Evolutionary conservation across 2,888 invertebrate genomes (phyloP), one percentile per base, ranked within the genome.

Genomic region (Thereva nobilitata): DNA sequence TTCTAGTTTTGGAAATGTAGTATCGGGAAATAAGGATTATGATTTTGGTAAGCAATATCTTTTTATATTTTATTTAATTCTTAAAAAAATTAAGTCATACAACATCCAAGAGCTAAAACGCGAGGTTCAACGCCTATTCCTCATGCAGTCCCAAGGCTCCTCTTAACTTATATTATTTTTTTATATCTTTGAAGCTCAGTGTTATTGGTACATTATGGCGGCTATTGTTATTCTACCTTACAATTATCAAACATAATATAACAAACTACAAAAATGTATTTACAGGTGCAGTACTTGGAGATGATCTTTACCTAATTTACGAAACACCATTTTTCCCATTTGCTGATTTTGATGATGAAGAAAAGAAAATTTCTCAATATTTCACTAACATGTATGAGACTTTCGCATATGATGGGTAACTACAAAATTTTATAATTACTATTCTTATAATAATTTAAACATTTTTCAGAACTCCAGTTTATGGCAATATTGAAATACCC

Each of bases 301-400:
- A 89, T 71, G 88, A 89, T 71, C 80, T 85, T 0, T 71, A 83
- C 12, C 82, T 83, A 50, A 75, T 87, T 12, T 54, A 40, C 40
- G 9, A 52, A 9, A 49, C 38, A 23, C 8, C 38, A 42, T 45
- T n/a, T 8, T 35, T 3, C 34, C 4, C 5, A 10, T 2, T 23
- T 35, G 5, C 2, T 4, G 34, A 34, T 50, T 50, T 34, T 42
- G 4, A 23, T 41, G 7, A 55, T 38, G 10, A 64, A 23, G 54
- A 47, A 9, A 8, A 47, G 23, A 6, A 40, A 3, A 45, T 64
- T 4, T 1, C 40, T 6, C 45, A 54, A 37, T 38, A 45, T 8
- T 47, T 64, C 5, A 45, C 45, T 38, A 12, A 40, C 40, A 34
- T 64, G 12, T 64, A 54, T 12, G 40, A 47, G 23, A 54, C 54